phyloP scores from a whole-genome alignment of 1,140 invertebrate species.

The Bombus ignitus region DNA sequence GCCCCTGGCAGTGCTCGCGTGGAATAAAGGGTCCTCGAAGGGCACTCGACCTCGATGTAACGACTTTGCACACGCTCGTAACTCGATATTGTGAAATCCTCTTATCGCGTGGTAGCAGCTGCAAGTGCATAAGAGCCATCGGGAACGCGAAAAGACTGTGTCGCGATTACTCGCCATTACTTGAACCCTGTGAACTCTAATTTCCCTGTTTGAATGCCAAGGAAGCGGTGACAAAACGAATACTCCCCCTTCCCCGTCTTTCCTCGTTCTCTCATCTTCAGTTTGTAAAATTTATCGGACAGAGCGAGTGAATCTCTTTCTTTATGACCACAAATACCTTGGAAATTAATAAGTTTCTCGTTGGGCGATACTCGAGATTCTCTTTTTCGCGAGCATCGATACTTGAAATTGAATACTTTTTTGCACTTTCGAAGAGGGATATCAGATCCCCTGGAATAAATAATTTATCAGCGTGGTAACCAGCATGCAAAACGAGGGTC shows the following conservation, averaged over 20 bases:
- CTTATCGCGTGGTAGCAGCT: slow-evolving; percentile 62
- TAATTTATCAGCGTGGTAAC: slow-evolving; percentile 17
- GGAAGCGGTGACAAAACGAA: background rate
- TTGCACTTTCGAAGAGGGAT: background rate
- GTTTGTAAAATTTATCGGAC: no score
- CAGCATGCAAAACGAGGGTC: background rate
- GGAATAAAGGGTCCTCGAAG: slow-evolving; percentile 61
- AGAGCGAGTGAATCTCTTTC: no score
- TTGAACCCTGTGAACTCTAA: slow-evolving; percentile 9
- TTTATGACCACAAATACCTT: background rate
- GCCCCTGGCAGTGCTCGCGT: slow-evolving; percentile 54
- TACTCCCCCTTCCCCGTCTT: no score
- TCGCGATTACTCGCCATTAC: slow-evolving; percentile 21
- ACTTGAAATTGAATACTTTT: background rate
- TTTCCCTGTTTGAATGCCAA: slow-evolving; percentile 1
- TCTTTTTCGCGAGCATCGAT: no score
- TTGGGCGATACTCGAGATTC: background rate
- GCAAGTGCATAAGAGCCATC: slow-evolving; percentile 41
- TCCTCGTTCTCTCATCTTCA: background rate
- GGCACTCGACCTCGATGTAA: slow-evolving; percentile 63
- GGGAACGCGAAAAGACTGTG: slow-evolving; percentile 33
- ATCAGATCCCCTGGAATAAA: background rate
- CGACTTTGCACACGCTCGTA: slow-evolving; percentile 64
- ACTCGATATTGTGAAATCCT: slow-evolving; percentile 67
- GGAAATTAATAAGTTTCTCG: background rate